Evolutionary conservation across 2,113 vertebrate genomes (phyloP).

Genomic region (Microtus pennsylvanicus): DNA sequence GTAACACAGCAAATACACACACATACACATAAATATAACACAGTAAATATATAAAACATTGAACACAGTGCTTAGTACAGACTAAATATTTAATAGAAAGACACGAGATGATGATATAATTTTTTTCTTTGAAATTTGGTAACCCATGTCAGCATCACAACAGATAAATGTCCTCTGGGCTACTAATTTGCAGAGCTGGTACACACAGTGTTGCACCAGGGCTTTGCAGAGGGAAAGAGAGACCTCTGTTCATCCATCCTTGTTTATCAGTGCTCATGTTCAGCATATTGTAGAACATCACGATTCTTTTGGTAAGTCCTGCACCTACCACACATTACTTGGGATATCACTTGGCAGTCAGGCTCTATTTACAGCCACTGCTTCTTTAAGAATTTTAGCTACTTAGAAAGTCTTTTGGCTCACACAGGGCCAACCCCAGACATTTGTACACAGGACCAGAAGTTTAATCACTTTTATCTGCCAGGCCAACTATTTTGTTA

Average conservation of each 20-base stretch:
- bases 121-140: neutral
- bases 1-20: neutral
- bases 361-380: neutral
- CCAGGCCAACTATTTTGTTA: conserved; percentile 16
- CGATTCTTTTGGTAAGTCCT: neutral
- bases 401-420: neutral
- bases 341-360: conserved; percentile 21
- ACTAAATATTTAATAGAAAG: conserved; percentile 32
- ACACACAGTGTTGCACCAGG: neutral
- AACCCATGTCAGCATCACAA: neutral
- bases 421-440: neutral
- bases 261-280: neutral
- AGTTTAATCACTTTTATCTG: conserved; percentile 40
- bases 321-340: neutral
- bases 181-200: neutral
- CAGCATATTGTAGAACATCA: neutral
- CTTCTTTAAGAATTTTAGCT: conserved; percentile 40
- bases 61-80: neutral
- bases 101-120: neutral
- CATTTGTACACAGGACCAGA: conserved; percentile 6
- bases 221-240: neutral
- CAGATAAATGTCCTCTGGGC: neutral
- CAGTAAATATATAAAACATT: conserved; percentile 19
- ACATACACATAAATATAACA: neutral
- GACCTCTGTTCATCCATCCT: neutral